Conservation (phyloP, 1,140 invertebrate genomes). For the Pinna nobilis region DNA sequence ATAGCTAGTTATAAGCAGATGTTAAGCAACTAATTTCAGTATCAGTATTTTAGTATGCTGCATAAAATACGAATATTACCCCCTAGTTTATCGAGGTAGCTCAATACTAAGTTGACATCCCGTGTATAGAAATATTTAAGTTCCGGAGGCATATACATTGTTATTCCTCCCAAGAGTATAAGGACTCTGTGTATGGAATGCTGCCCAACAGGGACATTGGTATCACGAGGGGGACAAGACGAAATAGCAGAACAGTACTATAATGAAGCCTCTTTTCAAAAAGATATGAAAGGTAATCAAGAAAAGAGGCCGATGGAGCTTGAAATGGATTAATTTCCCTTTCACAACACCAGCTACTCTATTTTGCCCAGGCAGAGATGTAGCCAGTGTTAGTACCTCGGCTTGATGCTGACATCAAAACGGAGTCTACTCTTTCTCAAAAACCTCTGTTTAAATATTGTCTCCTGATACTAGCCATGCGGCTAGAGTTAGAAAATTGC, state of each 20-base stretch:
- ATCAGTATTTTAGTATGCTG: too few relatives aligned
- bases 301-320: not conserved
- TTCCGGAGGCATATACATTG: not conserved
- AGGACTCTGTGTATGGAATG: too few relatives aligned
- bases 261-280: not conserved
- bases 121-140: too few relatives aligned
- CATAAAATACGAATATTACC: not conserved
- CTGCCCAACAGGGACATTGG: not conserved
- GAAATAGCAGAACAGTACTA: not conserved
- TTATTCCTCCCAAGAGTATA: not conserved
- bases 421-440: not conserved
- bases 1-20: too few relatives aligned
- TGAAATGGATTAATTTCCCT: not conserved
- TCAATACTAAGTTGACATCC: conserved; percentile 42
- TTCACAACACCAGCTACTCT: not conserved
- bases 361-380: not conserved
- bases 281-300: not conserved
- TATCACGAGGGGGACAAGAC: not conserved
- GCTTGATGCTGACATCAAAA: not conserved
- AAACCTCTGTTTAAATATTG: too few relatives aligned
- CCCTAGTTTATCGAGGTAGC: conserved; percentile 19
- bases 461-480: not conserved
- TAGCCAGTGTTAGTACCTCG: not conserved
- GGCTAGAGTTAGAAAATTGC: not conserved
- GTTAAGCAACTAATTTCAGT: conserved; percentile 16